Conservation (phyloP, 37 sponge, comb jelly and placozoan species). For the Oscarella lobularis region DNA sequence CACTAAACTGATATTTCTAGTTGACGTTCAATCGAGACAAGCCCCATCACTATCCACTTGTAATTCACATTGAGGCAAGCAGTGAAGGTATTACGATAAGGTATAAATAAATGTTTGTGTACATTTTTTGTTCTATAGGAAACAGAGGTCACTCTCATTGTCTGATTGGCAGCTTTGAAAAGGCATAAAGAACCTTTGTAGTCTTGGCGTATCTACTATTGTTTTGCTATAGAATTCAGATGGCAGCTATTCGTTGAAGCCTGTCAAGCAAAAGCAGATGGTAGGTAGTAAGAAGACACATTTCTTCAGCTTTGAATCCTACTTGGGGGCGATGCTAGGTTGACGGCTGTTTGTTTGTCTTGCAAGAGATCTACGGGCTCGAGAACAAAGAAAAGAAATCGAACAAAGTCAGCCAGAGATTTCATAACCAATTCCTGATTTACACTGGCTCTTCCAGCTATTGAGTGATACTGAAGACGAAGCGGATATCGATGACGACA, state of each 20-base stretch:
- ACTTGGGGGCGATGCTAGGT: slow-evolving; percentile 1
- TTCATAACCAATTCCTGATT: background rate
- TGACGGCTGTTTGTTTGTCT: slow-evolving; percentile 45
- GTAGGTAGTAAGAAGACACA: background rate
- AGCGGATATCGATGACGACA: slow-evolving; percentile 35
- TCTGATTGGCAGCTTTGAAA: slow-evolving; percentile 2
- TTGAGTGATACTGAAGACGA: slow-evolving; percentile 4
- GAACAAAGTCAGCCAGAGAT: slow-evolving; percentile 3
- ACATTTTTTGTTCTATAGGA: background rate
- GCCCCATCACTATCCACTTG: background rate
- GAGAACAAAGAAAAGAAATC: slow-evolving; percentile 51
- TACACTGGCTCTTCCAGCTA: background rate
- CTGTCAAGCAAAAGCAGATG: slow-evolving; percentile 17
- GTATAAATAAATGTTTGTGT: slow-evolving; percentile 22
- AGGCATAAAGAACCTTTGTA: background rate
- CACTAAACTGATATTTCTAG: background rate
- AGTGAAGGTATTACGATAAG: background rate
- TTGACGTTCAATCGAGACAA: background rate
- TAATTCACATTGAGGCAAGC: background rate
- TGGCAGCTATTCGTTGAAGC: slow-evolving; percentile 1
- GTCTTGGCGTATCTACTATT: too few species aligned
- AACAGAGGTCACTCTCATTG: background rate
- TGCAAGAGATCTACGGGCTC: slow-evolving; percentile 86
- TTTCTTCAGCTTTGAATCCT: too few species aligned
- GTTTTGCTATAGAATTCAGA: background rate